Percentiles rank a stretch among this genome's conserved stretches.
These are phyloP conservation scores for Hydrolagus colliei DNA, from an alignment of 2,797 vertebrate genomes.

Conservation along the genomic window DNA sequence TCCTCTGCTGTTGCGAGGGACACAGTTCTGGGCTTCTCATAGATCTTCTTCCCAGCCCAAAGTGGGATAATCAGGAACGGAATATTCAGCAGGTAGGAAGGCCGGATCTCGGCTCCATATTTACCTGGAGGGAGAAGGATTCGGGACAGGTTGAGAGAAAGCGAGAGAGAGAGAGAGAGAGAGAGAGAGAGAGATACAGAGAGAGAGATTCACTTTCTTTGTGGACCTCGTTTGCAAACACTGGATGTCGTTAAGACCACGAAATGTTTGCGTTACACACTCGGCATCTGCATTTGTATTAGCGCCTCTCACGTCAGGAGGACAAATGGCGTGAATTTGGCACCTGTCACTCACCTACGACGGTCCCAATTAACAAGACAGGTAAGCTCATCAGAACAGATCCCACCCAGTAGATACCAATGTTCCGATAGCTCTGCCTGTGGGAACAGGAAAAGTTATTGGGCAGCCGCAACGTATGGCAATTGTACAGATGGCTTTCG, in stretches of 20 bases:
- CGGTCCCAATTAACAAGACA: slow-evolving; percentile 75
- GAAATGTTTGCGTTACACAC: too few species aligned
- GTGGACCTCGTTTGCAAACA: too few species aligned
- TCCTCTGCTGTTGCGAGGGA: slow-evolving; percentile 53
- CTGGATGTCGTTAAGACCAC: too few species aligned
- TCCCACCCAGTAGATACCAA: slow-evolving; percentile 85
- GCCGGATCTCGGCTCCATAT: slow-evolving; percentile 73
- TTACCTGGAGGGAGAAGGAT: slow-evolving; percentile 60
- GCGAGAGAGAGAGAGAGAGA: too few species aligned
- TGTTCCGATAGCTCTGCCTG: slow-evolving; percentile 72
- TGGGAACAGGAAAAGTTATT: slow-evolving; percentile 22
- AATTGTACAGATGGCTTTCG: too few species aligned
- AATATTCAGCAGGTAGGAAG: slow-evolving; percentile 72
- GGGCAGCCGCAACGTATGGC: too few species aligned
- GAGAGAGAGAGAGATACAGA: too few species aligned
- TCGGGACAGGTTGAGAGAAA: not conserved
- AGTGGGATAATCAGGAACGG: slow-evolving; percentile 68
- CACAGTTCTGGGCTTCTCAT: slow-evolving; percentile 55
- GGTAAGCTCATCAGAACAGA: slow-evolving; percentile 74
- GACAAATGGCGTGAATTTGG: too few species aligned
- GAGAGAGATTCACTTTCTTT: too few species aligned
- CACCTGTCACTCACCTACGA: slow-evolving; percentile 65
- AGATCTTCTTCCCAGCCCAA: slow-evolving; percentile 64
- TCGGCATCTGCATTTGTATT: too few species aligned
- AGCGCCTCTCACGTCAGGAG: too few species aligned